Evolutionary conservation across 2,888 invertebrate species (phyloP).

Genomic region (Drosophila nigritarsus): DNA sequence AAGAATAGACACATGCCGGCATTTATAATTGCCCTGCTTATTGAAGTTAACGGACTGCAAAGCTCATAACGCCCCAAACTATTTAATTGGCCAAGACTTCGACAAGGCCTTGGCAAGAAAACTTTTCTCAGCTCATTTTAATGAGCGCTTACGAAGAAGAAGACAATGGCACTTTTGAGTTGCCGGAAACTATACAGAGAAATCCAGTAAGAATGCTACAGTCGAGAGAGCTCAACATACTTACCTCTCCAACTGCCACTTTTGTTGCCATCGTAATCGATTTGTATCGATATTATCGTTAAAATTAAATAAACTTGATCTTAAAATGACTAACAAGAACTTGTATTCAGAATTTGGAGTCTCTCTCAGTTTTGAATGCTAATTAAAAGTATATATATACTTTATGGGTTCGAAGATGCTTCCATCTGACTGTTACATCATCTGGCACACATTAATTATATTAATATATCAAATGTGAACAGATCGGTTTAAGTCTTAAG

Average conservation of each 20-base stretch:
- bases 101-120: slow-evolving; percentile 3
- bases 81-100: not conserved
- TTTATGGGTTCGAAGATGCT: not conserved
- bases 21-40: slow-evolving; percentile 24
- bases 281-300: not conserved
- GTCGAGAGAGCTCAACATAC: not conserved
- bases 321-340: not conserved
- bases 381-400: not conserved
- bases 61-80: slow-evolving; percentile 30
- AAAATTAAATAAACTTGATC: not conserved
- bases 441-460: not conserved
- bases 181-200: not conserved
- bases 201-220: not conserved
- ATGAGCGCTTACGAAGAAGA: too few species aligned
- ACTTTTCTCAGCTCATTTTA: slow-evolving; percentile 1
- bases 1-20: slow-evolving; percentile 36
- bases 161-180: not conserved
- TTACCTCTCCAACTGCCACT: not conserved
- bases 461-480: not conserved
- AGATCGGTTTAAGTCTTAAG: not conserved
- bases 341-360: not conserved
- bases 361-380: not conserved
- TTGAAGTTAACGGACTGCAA: slow-evolving; percentile 62
- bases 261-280: not conserved
- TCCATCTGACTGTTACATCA: too few species aligned